Percentiles rank a stretch among this genome's conserved stretches.
phyloP scores from a whole-genome alignment of 2,888 invertebrate genomes.

The Agonopterix arenella region DNA sequence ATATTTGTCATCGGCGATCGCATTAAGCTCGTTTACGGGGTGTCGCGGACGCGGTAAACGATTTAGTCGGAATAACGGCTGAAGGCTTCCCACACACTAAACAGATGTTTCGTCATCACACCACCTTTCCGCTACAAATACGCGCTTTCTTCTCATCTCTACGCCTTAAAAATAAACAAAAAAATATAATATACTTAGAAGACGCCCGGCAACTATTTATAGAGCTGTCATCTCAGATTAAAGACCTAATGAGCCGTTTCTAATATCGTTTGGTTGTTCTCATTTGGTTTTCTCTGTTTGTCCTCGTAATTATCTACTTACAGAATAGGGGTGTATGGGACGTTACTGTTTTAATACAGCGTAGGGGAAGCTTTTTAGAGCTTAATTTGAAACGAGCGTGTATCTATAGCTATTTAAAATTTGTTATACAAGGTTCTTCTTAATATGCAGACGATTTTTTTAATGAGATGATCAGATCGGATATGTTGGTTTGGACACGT shows the following conservation, averaged over 20 bases:
- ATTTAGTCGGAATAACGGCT: slow-evolving; percentile 48
- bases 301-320: slow-evolving; percentile 56
- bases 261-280: slow-evolving; percentile 60
- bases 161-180: slow-evolving; percentile 51
- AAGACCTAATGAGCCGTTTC: slow-evolving; percentile 72
- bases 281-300: slow-evolving; percentile 54
- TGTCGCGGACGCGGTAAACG: slow-evolving; percentile 58
- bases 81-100: slow-evolving; percentile 35
- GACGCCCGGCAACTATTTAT: slow-evolving; percentile 55
- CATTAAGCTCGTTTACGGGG: slow-evolving; percentile 64
- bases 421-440: no score
- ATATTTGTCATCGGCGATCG: slow-evolving; percentile 70
- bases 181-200: slow-evolving; percentile 39
- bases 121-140: slow-evolving; percentile 42
- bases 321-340: slow-evolving; percentile 9
- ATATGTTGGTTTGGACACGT: no score
- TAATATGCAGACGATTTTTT: no score
- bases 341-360: no score
- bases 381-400: no score
- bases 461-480: no score
- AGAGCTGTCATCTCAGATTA: slow-evolving; percentile 68
- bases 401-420: no score
- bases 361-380: no score
- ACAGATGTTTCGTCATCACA: slow-evolving; percentile 65
- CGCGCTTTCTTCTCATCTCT: slow-evolving; percentile 39